phyloP scores from a whole-genome alignment of 2,113 vertebrate genomes.

The Tragelaphus scriptus region DNA sequence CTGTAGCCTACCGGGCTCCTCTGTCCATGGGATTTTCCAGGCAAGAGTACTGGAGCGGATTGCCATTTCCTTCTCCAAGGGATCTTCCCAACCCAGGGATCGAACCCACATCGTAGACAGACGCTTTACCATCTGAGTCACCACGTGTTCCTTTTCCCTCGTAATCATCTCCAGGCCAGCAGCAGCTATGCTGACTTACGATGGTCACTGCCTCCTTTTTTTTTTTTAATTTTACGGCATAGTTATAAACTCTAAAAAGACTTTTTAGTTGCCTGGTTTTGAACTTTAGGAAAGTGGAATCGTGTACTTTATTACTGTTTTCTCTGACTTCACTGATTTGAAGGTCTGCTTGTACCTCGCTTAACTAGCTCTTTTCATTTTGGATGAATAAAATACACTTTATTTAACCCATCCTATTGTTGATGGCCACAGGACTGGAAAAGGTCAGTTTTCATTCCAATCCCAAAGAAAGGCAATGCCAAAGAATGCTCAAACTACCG shows the following conservation, averaged over 20 bases:
- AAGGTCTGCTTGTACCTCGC: neutral
- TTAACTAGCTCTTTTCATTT: neutral
- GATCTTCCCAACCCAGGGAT: too few species aligned
- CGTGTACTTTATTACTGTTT: neutral
- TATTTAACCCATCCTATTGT: neutral
- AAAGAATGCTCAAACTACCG: too few species aligned
- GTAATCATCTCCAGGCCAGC: neutral
- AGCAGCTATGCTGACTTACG: neutral
- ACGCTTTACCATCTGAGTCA: too few species aligned
- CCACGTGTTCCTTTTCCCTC: too few species aligned
- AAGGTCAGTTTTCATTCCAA: too few species aligned
- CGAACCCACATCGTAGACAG: too few species aligned
- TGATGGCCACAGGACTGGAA: neutral
- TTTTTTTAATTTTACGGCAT: neutral
- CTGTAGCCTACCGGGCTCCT: too few species aligned
- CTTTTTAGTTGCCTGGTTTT: neutral
- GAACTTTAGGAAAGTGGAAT: neutral
- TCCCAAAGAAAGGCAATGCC: too few species aligned
- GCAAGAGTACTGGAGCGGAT: too few species aligned
- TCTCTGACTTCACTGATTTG: neutral
- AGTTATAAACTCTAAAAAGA: neutral
- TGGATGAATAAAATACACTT: neutral
- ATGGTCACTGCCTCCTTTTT: neutral
- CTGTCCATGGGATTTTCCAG: too few species aligned
- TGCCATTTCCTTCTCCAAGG: too few species aligned